Percentiles rank a stretch among this genome's conserved stretches.
phyloP scores from a whole-genome alignment of 2,113 vertebrate species.

The Nothobranchius kuhntae region DNA sequence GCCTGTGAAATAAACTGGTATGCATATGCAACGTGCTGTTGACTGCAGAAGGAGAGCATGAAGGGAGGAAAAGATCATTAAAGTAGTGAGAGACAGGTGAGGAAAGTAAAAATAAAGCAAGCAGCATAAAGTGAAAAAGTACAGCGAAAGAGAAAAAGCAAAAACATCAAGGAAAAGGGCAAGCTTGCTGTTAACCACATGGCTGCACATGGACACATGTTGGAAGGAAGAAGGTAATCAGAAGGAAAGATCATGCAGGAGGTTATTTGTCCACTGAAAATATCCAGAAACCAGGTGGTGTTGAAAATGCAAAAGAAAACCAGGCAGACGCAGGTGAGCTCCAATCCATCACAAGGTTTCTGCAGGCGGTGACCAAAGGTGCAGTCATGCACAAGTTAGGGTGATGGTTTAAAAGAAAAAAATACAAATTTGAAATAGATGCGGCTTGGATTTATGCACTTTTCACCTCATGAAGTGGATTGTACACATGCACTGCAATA shows the following conservation, averaged over 20 bases:
- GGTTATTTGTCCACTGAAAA: background rate
- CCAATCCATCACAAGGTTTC: slow-evolving; percentile 29
- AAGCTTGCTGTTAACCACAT: slow-evolving; percentile 23
- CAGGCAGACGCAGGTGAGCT: slow-evolving; percentile 38
- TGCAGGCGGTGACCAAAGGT: slow-evolving; percentile 20
- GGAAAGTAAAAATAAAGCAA: slow-evolving; percentile 15
- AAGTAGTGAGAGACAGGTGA: slow-evolving; percentile 4
- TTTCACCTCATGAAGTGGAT: slow-evolving; percentile 30
- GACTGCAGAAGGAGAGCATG: slow-evolving; percentile 32
- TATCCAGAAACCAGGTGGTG: slow-evolving; percentile 2
- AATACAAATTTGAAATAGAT: slow-evolving; percentile 35
- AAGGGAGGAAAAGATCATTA: background rate
- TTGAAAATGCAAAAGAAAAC: slow-evolving; percentile 23
- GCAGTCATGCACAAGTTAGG: slow-evolving; percentile 63
- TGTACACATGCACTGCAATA: slow-evolving; percentile 14
- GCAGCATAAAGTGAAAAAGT: background rate
- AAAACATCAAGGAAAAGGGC: background rate
- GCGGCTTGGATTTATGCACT: slow-evolving; percentile 23
- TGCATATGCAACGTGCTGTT: slow-evolving; percentile 42
- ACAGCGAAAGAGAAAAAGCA: background rate
- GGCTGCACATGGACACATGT: slow-evolving; percentile 19
- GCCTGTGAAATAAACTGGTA: slow-evolving; percentile 36
- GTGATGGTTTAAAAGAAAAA: slow-evolving; percentile 42
- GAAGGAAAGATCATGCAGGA: background rate
- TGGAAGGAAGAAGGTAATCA: slow-evolving; percentile 11